phyloP scores from a whole-genome alignment of 2,888 invertebrate genomes.

The Drosophila mulleri region DNA sequence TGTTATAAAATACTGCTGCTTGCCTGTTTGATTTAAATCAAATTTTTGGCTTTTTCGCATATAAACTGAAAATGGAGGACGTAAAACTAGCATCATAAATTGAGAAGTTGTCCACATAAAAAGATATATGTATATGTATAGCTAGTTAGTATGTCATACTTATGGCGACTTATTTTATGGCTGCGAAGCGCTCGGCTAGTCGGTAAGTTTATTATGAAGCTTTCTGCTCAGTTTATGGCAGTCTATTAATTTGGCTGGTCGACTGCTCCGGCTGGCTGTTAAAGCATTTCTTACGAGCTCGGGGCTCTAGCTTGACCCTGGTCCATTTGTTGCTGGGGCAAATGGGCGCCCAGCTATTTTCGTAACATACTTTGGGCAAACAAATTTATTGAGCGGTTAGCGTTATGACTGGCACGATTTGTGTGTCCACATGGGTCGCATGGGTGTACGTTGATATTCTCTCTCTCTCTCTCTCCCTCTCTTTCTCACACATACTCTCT shows the following conservation, averaged over 20 bases:
- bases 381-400: constrained; percentile 46
- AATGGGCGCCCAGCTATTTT: constrained; percentile 19
- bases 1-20: not conserved
- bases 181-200: constrained; percentile 18
- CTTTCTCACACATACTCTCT: not conserved
- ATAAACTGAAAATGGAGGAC: not conserved
- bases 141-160: constrained; percentile 16
- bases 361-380: constrained; percentile 41
- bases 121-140: not conserved
- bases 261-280: constrained; percentile 24
- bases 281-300: constrained; percentile 39
- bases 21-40: not conserved
- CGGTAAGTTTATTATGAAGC: constrained; percentile 32
- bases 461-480: not conserved
- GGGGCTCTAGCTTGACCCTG: constrained; percentile 13
- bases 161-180: constrained; percentile 15
- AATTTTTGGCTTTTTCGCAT: constrained; percentile 6
- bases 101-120: not conserved
- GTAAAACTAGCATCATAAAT: constrained; percentile 16
- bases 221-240: constrained; percentile 35
- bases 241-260: constrained; percentile 27
- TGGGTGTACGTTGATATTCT: not conserved
- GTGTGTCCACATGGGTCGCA: constrained; percentile 10
- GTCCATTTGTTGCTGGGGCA: constrained; percentile 4
- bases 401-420: constrained; percentile 41